Conservation (phyloP, 2,888 invertebrate species). For the Hirtodrosophila alboralis region DNA sequence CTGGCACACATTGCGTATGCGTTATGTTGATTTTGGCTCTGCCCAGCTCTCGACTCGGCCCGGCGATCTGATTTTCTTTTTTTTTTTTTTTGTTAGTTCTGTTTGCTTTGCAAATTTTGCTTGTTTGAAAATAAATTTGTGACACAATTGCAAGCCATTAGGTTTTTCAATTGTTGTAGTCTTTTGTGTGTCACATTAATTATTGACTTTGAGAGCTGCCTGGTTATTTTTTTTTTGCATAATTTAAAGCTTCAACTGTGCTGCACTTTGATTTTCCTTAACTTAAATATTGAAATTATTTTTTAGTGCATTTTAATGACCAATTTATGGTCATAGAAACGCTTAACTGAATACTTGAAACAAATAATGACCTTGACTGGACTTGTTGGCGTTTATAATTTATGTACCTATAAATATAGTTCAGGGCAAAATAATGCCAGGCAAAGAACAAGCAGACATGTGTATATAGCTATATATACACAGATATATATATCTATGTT, state of each 20-base stretch:
- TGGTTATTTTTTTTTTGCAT: constrained; percentile 6
- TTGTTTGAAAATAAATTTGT: constrained; percentile 66
- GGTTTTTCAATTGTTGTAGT: constrained; percentile 14
- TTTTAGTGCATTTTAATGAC: constrained; percentile 56
- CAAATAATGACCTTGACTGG: constrained; percentile 63
- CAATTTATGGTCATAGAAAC: constrained; percentile 13
- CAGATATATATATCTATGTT: constrained; percentile 22
- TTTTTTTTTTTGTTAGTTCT: too few species aligned
- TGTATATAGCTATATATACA: constrained; percentile 1
- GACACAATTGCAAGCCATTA: constrained; percentile 60
- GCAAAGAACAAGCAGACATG: constrained; percentile 13
- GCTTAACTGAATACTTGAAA: constrained; percentile 22
- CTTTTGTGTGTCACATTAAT: constrained; percentile 40
- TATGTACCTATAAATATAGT: constrained; percentile 70
- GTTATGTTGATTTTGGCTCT: constrained; percentile 34
- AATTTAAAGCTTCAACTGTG: constrained; percentile 6
- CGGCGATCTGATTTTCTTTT: constrained; percentile 31
- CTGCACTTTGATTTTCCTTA: constrained; percentile 10
- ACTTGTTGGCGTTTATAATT: constrained; percentile 57
- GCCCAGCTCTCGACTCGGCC: constrained; percentile 30
- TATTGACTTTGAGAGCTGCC: constrained; percentile 38
- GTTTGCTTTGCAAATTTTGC: constrained; percentile 27
- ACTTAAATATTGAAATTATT: constrained; percentile 3
- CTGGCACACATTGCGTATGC: constrained; percentile 65
- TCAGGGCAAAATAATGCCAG: constrained; percentile 54